phyloP scores from a whole-genome alignment of 2,888 invertebrate species.

The Dynastes hyllus region DNA sequence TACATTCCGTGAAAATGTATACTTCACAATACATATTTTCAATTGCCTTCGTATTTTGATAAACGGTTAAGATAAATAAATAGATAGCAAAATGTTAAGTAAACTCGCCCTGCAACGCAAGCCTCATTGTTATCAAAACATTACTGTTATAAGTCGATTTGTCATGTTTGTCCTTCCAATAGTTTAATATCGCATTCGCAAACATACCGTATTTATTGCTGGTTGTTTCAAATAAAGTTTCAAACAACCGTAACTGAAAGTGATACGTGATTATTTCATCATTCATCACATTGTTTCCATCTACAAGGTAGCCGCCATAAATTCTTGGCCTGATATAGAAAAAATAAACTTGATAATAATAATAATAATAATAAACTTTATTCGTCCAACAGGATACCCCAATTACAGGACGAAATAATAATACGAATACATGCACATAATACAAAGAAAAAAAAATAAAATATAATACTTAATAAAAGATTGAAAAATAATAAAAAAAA shows the following conservation, averaged over 20 bases:
- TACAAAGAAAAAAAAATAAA: no score
- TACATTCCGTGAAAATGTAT: no score
- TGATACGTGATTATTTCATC: not conserved
- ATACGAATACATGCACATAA: no score
- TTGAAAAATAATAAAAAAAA: no score
- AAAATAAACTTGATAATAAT: no score
- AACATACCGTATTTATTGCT: not conserved
- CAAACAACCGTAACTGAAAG: not conserved
- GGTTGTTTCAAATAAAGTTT: not conserved
- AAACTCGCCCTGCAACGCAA: not conserved
- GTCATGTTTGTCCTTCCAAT: slow-evolving; percentile 25
- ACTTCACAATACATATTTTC: not conserved
- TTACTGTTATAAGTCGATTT: slow-evolving; percentile 23
- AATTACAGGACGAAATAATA: no score
- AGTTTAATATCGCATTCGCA: slow-evolving; percentile 1
- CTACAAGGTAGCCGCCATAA: not conserved
- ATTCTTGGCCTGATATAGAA: no score
- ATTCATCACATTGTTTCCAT: not conserved
- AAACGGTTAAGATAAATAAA: not conserved
- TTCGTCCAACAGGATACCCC: no score
- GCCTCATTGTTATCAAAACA: slow-evolving; percentile 21
- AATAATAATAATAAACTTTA: no score
- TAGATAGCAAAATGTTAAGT: slow-evolving; percentile 13
- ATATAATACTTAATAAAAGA: no score
- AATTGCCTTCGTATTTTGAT: not conserved